Base-by-base conservation (phyloP, 2,113 vertebrate genomes). In the Lepidiolamprologus cunningtoni region DNA sequence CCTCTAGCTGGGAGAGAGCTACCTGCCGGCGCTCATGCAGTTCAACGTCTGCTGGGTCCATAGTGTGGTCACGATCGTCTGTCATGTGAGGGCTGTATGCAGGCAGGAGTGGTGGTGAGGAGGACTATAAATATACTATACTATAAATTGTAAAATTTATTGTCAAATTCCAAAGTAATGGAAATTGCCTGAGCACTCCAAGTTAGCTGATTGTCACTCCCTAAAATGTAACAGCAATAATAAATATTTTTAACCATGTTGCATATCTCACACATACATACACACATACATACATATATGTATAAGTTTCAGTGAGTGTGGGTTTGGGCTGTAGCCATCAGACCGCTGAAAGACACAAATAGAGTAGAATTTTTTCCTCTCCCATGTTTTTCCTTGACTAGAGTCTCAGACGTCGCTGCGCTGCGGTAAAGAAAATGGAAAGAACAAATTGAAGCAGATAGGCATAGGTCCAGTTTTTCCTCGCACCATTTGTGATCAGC, bases 401-500 rank as follows among this genome's bases (percentile, higher is more conserved):
- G 23, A 66, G 19, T 63, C 84, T 89, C 57, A 83, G 83, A 88
- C 85, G 3, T 17, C 11, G 81, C 66, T 78, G 23, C 1, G 4
- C 31, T 86, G 81, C 9, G 35, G 58, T 86, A 31, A 85, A 83
- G 50, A 89, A 90, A 91, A 87, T 80, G 78, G 79, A 89, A 90
- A 86, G 86, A 90, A 81, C 84, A 91, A 89, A 88, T 91, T 89
- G 76, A 80, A 93, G 91, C 92, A 66, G 93, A 95, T 93, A 94
- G 89, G 93, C 93, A 90, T 16, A 26, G 78, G 66, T 94, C 92
- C 92, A 94, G 86, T 26, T 87, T 85, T 86, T 81, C 66, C 89
- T 90, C 57, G 93, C 93, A 84, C 88, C 93, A 95, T 95, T 95
- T 91, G 88, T 78, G 83, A 86, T 85, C 86, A 85, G 53, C 85